Base-by-base conservation (phyloP, 2,888 invertebrate species). In the Pristionchus japonicus region DNA sequence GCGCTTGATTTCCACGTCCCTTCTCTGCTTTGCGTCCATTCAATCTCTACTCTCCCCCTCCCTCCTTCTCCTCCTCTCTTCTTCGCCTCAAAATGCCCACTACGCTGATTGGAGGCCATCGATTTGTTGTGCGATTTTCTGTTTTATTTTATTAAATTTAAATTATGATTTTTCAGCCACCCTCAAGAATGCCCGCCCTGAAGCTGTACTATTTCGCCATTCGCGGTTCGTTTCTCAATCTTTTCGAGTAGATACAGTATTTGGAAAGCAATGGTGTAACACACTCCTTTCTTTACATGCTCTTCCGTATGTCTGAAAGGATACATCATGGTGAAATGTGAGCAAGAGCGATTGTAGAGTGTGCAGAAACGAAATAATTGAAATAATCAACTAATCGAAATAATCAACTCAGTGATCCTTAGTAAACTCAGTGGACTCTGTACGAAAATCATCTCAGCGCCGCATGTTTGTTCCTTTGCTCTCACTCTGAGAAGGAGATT, bases 201-300 rank as follows among this genome's bases (percentile, higher is more conserved):
- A 49, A 83, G 82, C 52, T 83, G 34, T 34, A 83, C 82, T 83
- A 83, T 23, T 83, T 83, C 82, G 43, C 40, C n/a, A 83, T 83
- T 52, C 82, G 82, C 23, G 82, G 82, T 83, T 0, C n/a, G 82
- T 83, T 34, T 40, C 20, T n/a, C 17, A n/a, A n/a, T n/a, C n/a
- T n/a, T n/a, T n/a, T n/a, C n/a, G n/a, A n/a, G n/a, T n/a, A n/a
- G n/a, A n/a, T n/a, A n/a, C n/a, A n/a, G n/a, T n/a, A n/a, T n/a
- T n/a, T n/a, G n/a, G n/a, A n/a, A n/a, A n/a, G n/a, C n/a, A n/a
- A n/a, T n/a, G n/a, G n/a, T n/a, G n/a, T n/a, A n/a, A n/a, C n/a
- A n/a, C n/a, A n/a, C n/a, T n/a, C n/a, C n/a, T 9, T 37, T 31
- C 31, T 34, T 34, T 74, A 37, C 3, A 17, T 3, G 31, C 23